Base-by-base conservation (phyloP, 2,888 invertebrate genomes). In the Fissipunctia ypsillon region DNA sequence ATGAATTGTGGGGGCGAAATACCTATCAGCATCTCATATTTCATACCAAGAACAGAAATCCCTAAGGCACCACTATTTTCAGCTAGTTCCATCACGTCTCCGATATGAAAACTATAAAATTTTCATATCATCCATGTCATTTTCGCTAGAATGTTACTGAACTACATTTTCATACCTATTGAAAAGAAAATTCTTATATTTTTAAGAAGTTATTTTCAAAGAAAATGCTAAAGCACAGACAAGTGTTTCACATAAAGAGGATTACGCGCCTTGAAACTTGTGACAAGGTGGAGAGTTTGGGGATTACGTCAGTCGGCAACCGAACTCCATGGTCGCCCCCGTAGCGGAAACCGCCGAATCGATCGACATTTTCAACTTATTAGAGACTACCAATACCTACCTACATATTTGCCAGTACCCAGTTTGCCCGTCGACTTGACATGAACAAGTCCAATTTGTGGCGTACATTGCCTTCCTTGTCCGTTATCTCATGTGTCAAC, bases 401-500 rank as follows among this genome's bases (percentile, higher is more conserved):
- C 19, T 48, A 35, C 22, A 9, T 54, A 22, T 66, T 31, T 43
- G 28, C 25, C 19, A 22, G 12, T 43, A 61, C 35, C 31, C 31
- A 63, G 45, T 88, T 87, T 71, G 67, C 81, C 84, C 78, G 9
- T 81, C 79, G 80, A 79, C 72, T 87, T 79, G 83, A 74, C 74
- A 69, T 65, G 74, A 83, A 66, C 70, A 68, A 69, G 73, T 75
- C 57, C 71, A 85, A 88, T 87, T 87, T 84, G 78, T 76, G 76
- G 75, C 73, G 72, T 78, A 76, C 81, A 78, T 84, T 76, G 79
- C 69, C 79, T 77, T 76, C 76, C 74, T 78, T 80, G 81, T 84
- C 79, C 78, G 79, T 84, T 85, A 86, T 86, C 80, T 84, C 88
- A 84, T 84, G 84, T 88, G 85, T 84, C 85, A 87, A 87, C 84